A percentile compares a stretch with the other conserved stretches of the same genome.
Conservation (phyloP, 2,888 invertebrate genomes). For the Ashinkailepas kermadecensis region DNA sequence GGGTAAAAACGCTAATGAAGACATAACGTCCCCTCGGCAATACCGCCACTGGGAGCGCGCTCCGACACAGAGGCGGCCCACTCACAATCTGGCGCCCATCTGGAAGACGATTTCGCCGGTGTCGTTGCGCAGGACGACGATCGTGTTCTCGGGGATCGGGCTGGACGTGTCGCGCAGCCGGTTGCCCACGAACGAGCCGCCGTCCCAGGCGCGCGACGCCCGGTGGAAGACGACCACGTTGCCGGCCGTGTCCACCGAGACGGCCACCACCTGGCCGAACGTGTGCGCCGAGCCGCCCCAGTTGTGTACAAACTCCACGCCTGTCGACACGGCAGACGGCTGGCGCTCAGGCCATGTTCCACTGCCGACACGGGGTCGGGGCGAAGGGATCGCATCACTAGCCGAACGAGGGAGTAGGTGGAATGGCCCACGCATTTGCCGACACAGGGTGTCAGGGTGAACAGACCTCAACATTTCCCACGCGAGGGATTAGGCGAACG, state of each 20-base stretch:
- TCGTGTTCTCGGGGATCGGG: neutral
- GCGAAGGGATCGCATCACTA: too few species aligned
- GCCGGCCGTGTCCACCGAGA: neutral
- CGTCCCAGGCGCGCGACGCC: neutral
- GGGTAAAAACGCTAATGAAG: too few species aligned
- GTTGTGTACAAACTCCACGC: neutral
- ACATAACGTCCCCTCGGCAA: too few species aligned
- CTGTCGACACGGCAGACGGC: neutral
- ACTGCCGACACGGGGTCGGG: too few species aligned
- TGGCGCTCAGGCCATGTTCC: too few species aligned
- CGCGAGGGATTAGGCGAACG: too few species aligned
- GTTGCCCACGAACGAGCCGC: constrained; percentile 8
- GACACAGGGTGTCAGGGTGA: too few species aligned
- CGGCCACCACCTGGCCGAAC: constrained; percentile 20
- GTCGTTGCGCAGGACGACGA: constrained; percentile 3
- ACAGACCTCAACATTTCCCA: too few species aligned
- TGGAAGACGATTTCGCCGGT: constrained; percentile 1
- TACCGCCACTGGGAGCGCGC: too few species aligned
- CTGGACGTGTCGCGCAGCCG: neutral
- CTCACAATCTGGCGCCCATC: constrained; percentile 18
- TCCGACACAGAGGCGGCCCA: neutral
- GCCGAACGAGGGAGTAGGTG: too few species aligned
- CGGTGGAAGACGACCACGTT: constrained; percentile 19
- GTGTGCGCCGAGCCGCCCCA: constrained; percentile 18
- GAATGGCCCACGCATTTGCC: too few species aligned